Evolutionary conservation across 2,113 vertebrate genomes (phyloP), one percentile per base, ranked within the genome.

Genomic region (Mesembrinibis cayennensis): DNA sequence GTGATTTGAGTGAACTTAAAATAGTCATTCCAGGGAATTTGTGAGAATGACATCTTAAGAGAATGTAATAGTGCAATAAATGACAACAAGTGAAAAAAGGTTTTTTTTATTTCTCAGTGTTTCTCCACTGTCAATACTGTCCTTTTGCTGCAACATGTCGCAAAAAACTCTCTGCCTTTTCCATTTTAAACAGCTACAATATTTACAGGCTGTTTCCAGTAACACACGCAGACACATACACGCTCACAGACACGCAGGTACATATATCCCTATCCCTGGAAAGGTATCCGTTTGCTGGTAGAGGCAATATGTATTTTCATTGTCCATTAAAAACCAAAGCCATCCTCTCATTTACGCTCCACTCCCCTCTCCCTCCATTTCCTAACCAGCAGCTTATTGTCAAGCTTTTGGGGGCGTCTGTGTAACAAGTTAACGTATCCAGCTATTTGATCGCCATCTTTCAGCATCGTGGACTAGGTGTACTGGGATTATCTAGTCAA

Each of bases 181-280:
- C 95, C 97, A 98, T 97, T 98, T 98, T 97, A 56, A 97, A 98
- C 98, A 98, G 97, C 97, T 98, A 98, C 96, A 98, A 82, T 98
- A 98, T 98, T 98, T 98, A 98, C 98, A 98, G 95, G 96, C 96
- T 80, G 94, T 98, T 98, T 97, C 95, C 94, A 97, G 13, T 91
- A 96, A 97, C 96, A 96, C 97, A 98, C 94, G 91, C 98, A 96
- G 88, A 97, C 97, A 96, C 95, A 95, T 67, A 96, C 96, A 92
- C 97, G 16, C 97, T 90, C 97, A 95, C 96, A 96, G 95, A 98
- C 98, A 91, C 96, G 11, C 94, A 89, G 95, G 92, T 94, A 98
- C 97, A 90, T 45, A 94, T 94, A 96, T 93, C 94, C 97, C 96
- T 95, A 93, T 93, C 96, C 98, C 97, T 97, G 97, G 97, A 97